Percentiles rank a stretch among this genome's conserved stretches.
These are phyloP conservation scores for Micronycteris hirsuta DNA, from an alignment of 2,113 vertebrate genomes.

Conservation along the genomic window DNA sequence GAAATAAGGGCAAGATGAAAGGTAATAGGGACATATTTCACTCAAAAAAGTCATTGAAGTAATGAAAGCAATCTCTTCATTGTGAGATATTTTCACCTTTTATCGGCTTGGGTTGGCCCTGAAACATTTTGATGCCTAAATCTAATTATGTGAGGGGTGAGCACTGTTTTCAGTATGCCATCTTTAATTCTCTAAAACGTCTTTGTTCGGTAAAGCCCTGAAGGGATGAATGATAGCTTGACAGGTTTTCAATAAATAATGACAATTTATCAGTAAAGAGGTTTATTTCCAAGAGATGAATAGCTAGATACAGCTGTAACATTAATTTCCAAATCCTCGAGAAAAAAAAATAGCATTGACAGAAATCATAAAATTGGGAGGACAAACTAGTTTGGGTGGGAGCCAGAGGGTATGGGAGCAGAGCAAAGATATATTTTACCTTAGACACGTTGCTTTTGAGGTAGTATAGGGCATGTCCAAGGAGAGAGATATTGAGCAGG, in stretches of 20 bases:
- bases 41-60: background rate
- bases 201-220: background rate
- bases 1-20: background rate
- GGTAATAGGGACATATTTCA: background rate
- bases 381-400: background rate
- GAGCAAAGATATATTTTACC: background rate
- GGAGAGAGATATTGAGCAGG: background rate
- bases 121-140: slow-evolving; percentile 8
- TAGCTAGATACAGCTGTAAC: background rate
- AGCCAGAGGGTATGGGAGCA: background rate
- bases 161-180: slow-evolving; percentile 18
- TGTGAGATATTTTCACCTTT: background rate
- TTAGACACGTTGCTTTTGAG: background rate
- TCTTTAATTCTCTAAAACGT: slow-evolving; percentile 39
- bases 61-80: background rate
- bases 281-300: slow-evolving; percentile 40
- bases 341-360: background rate
- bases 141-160: background rate
- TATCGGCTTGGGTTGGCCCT: background rate
- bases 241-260: slow-evolving; percentile 51
- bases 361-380: slow-evolving; percentile 11
- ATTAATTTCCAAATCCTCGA: slow-evolving; percentile 46
- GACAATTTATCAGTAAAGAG: slow-evolving; percentile 20
- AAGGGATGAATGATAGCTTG: slow-evolving; percentile 33
- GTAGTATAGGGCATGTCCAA: background rate